These are phyloP conservation scores for Sylvia borin DNA, from an alignment of 2,797 vertebrate genomes.

Conservation along the genomic window DNA sequence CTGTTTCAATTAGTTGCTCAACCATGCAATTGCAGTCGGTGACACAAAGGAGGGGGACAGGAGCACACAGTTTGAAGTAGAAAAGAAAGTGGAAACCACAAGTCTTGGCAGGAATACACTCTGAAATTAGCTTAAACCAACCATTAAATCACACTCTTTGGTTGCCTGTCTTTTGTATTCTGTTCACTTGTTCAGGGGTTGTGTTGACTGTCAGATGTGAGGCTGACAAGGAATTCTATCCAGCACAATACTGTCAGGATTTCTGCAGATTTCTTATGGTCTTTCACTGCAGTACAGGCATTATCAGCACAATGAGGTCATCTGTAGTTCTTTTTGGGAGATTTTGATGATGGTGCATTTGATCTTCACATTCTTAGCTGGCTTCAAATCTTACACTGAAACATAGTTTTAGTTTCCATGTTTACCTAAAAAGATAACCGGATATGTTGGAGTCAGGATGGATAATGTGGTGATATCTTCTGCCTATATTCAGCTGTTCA, in stretches of 20 bases:
- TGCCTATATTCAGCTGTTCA: background rate
- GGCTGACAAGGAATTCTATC: background rate
- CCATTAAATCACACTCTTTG: background rate
- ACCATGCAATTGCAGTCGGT: background rate
- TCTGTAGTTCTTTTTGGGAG: background rate
- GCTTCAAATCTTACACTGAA: background rate
- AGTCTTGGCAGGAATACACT: background rate
- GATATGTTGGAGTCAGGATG: background rate
- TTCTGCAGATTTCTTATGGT: background rate
- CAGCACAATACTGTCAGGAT: background rate
- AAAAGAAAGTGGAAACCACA: background rate
- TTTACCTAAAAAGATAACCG: background rate
- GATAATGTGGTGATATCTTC: background rate
- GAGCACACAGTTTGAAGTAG: background rate
- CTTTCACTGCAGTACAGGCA: background rate
- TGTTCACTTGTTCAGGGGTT: background rate
- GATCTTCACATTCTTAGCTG: background rate
- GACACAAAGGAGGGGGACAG: background rate
- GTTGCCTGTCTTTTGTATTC: background rate
- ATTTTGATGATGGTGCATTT: background rate
- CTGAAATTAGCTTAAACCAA: background rate
- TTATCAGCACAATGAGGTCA: background rate
- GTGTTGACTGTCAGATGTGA: background rate
- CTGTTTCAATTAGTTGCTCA: background rate
- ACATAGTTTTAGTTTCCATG: background rate